These are phyloP conservation scores for Pterois miles DNA, from an alignment of 2,797 vertebrate species.

Conservation along the genomic window DNA sequence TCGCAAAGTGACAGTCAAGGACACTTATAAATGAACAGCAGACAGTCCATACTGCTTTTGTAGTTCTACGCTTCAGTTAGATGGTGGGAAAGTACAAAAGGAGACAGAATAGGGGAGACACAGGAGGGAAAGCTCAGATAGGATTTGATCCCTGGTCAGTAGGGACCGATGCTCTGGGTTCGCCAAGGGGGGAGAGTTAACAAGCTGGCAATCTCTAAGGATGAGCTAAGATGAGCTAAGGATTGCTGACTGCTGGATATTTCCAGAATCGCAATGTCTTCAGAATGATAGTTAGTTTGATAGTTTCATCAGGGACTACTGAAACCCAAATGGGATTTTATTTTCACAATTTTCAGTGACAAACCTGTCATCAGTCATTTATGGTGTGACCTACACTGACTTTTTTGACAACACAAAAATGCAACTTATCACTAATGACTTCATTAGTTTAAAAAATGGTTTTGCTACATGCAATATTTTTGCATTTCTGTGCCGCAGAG, in stretches of 20 bases:
- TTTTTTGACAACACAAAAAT: too few relatives aligned
- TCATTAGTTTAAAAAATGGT: background rate
- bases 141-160: conserved; percentile 55
- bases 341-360: background rate
- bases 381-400: background rate
- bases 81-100: conserved; percentile 45
- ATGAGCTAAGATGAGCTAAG: conserved; percentile 27
- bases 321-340: background rate
- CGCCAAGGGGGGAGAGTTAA: conserved; percentile 42
- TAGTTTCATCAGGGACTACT: background rate
- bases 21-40: conserved; percentile 44
- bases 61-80: conserved; percentile 23
- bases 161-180: conserved; percentile 18
- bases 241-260: conserved; percentile 25
- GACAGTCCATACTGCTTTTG: conserved; percentile 35
- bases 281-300: conserved; percentile 13
- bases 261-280: conserved; percentile 14
- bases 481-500: background rate
- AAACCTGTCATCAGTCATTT: background rate
- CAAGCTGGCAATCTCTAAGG: conserved; percentile 39
- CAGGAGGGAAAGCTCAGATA: conserved; percentile 38
- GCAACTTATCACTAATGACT: background rate
- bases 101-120: conserved; percentile 5
- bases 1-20: conserved; percentile 64
- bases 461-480: too few relatives aligned